A percentile compares a stretch with the other conserved stretches of the same genome.
Conservation (phyloP, 23 tunicate species). For the Corella eumyota region DNA sequence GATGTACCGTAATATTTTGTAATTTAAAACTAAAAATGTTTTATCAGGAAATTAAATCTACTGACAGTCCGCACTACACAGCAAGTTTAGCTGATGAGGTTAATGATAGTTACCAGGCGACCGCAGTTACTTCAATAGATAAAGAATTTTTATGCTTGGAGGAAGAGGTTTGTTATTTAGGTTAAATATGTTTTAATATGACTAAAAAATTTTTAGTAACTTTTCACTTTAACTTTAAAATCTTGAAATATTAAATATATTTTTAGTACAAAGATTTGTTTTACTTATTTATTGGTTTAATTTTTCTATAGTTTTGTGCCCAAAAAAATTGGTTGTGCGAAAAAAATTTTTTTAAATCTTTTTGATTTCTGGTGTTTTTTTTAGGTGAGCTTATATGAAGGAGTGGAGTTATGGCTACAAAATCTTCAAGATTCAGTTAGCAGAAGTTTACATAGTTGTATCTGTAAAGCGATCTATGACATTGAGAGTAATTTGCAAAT, state of each 20-base stretch:
- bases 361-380: conserved; percentile 3
- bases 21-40: too few relatives aligned
- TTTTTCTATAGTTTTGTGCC: too few relatives aligned
- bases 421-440: conserved; percentile 60
- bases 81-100: conserved; percentile 80
- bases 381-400: conserved; percentile 77
- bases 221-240: too few relatives aligned
- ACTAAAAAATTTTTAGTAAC: too few relatives aligned
- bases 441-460: conserved; percentile 24
- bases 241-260: too few relatives aligned
- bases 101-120: conserved; percentile 55
- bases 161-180: conserved; percentile 64
- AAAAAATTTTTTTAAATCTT: too few relatives aligned
- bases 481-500: conserved; percentile 35
- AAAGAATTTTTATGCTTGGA: conserved; percentile 49
- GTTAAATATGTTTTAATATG: too few relatives aligned
- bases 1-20: too few relatives aligned
- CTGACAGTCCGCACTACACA: conserved; percentile 74
- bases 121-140: conserved; percentile 57
- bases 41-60: conserved; percentile 73
- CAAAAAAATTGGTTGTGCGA: too few relatives aligned
- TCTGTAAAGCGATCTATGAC: conserved; percentile 53
- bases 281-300: too few relatives aligned
- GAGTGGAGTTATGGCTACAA: conserved; percentile 82
- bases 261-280: too few relatives aligned